phyloP scores from a whole-genome alignment of 2,797 vertebrate genomes.

The Lindbergichthys nudifrons region DNA sequence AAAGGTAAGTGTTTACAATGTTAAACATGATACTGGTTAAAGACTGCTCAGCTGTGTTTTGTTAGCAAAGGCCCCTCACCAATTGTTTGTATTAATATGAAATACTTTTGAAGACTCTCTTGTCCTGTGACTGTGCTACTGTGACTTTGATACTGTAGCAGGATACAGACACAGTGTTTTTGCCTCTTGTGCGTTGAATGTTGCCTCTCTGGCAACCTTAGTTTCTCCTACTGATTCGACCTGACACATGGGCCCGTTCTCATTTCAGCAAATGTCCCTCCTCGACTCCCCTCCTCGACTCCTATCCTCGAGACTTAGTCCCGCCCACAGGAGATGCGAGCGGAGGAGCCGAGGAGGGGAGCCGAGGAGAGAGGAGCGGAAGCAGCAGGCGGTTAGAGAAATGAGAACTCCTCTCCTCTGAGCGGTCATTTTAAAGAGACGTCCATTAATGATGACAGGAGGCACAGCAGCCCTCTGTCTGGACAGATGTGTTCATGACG shows the following conservation, averaged over 20 bases:
- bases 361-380: too few relatives aligned
- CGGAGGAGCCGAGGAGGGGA: too few relatives aligned
- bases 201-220: constrained; percentile 60
- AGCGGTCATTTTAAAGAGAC: too few relatives aligned
- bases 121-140: not conserved
- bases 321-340: too few relatives aligned
- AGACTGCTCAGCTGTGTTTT: not conserved
- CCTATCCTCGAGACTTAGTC: too few relatives aligned
- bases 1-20: not conserved
- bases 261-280: too few relatives aligned
- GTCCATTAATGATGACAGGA: too few relatives aligned
- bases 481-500: too few relatives aligned
- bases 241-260: constrained; percentile 65
- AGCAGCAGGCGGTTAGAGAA: too few relatives aligned
- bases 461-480: too few relatives aligned
- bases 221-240: constrained; percentile 57
- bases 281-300: too few relatives aligned
- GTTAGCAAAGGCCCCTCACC: not conserved
- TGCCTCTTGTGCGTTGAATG: not conserved
- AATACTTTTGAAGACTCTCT: not conserved
- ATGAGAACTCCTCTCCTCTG: too few relatives aligned
- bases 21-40: not conserved
- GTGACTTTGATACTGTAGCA: not conserved
- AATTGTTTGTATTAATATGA: not conserved
- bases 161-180: constrained; percentile 11